A percentile compares a stretch with the other conserved stretches of the same genome.
Conservation (phyloP, 1,140 invertebrate species). For the Orussus abietinus region DNA sequence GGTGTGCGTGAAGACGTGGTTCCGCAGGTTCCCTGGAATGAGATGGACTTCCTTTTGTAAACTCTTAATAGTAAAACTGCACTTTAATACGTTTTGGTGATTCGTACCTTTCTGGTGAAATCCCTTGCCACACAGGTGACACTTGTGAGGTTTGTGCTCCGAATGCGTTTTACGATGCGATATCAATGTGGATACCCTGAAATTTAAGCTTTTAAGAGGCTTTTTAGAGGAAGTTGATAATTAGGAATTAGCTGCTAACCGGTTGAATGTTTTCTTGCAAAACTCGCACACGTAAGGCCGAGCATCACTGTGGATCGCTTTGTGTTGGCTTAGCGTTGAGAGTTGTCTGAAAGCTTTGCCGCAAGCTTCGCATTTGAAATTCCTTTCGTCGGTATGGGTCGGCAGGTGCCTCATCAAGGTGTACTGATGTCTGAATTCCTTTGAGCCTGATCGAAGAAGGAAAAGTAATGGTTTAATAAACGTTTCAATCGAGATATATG, state of each 20-base stretch:
- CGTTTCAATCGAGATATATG: too few species aligned
- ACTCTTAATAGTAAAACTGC: slow-evolving; percentile 15
- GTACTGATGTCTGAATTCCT: slow-evolving; percentile 73
- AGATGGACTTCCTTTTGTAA: not conserved
- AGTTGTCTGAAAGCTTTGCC: slow-evolving; percentile 77
- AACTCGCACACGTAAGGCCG: slow-evolving; percentile 69
- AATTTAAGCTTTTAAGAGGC: too few species aligned
- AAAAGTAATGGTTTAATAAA: too few species aligned
- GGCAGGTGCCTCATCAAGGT: slow-evolving; percentile 76
- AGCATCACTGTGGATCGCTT: slow-evolving; percentile 69
- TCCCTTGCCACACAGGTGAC: slow-evolving; percentile 68
- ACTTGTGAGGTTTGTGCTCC: slow-evolving; percentile 68
- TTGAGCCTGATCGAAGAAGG: slow-evolving; percentile 58
- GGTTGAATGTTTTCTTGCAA: slow-evolving; percentile 73
- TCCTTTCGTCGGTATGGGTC: slow-evolving; percentile 78
- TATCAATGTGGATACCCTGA: slow-evolving; percentile 67
- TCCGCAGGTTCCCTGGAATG: slow-evolving; percentile 62
- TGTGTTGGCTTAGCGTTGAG: slow-evolving; percentile 69
- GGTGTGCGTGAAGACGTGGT: slow-evolving; percentile 73
- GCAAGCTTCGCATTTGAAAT: slow-evolving; percentile 74
- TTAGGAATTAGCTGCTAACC: slow-evolving; percentile 29
- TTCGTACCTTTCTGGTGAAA: slow-evolving; percentile 72
- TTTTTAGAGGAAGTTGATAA: slow-evolving; percentile 7
- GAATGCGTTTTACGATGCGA: slow-evolving; percentile 73
- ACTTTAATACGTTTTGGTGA: slow-evolving; percentile 1